A percentile compares a stretch with the other conserved stretches of the same genome.
Conservation (phyloP, 1,140 invertebrate species). For the Eriocheir sinensis region DNA sequence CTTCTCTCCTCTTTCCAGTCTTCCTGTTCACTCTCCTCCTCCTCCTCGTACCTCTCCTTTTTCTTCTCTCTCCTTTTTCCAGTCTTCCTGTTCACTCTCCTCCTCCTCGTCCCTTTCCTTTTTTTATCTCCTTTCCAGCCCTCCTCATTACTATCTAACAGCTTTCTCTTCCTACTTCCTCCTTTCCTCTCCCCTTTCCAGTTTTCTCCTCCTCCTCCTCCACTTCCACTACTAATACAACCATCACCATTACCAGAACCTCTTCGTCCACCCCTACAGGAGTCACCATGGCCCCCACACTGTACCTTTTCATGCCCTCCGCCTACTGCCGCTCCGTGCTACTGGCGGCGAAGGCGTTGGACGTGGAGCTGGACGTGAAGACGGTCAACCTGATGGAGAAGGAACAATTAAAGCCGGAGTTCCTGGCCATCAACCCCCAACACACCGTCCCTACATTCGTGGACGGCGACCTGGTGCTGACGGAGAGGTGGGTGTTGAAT, state of each 20-base stretch:
- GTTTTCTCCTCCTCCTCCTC: too few species aligned
- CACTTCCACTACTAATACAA: background rate
- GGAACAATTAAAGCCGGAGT: conserved; percentile 66
- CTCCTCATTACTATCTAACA: too few species aligned
- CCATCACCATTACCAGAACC: background rate
- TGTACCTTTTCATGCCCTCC: conserved; percentile 88
- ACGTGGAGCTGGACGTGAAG: conserved; percentile 88
- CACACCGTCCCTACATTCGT: conserved; percentile 68
- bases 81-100: too few species aligned
- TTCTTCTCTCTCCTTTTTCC: background rate
- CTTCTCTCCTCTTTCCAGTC: too few species aligned
- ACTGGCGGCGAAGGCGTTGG: conserved; percentile 86
- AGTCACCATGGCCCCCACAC: conserved; percentile 83
- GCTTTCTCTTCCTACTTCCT: too few species aligned
- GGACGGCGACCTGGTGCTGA: conserved; percentile 66
- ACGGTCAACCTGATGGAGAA: conserved; percentile 78
- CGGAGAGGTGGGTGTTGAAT: conserved; percentile 46
- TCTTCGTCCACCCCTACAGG: background rate
- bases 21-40: too few species aligned
- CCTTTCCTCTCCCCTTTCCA: too few species aligned
- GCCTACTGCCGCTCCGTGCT: conserved; percentile 87
- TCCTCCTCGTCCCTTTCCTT: too few species aligned
- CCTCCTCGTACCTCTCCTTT: too few species aligned
- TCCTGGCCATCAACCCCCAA: conserved; percentile 61
- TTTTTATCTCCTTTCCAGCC: too few species aligned